A percentile compares a stretch with the other conserved stretches of the same genome.
These are phyloP conservation scores for Macrocentrus cingulum DNA, from an alignment of 1,140 invertebrate species.

Conservation along the genomic window DNA sequence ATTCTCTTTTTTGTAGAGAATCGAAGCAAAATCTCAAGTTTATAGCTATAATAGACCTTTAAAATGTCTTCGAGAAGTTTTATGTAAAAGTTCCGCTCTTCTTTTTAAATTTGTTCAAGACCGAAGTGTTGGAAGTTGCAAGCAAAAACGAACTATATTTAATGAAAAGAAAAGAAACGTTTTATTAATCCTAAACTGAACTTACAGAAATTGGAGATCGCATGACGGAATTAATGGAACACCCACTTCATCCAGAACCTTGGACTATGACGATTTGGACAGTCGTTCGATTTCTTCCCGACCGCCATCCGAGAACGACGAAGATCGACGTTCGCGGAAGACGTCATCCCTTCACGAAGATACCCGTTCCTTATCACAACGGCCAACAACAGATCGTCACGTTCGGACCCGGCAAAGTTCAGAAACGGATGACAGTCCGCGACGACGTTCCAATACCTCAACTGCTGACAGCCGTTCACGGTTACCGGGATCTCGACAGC, in stretches of 20 bases:
- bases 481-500: constrained; percentile 11
- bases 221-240: constrained; percentile 45
- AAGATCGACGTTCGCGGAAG: constrained; percentile 31
- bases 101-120: too few species aligned
- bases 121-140: too few species aligned
- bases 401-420: constrained; percentile 28
- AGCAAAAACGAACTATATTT: too few species aligned
- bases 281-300: constrained; percentile 18
- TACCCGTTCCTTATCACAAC: neutral
- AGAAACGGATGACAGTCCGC: constrained; percentile 24
- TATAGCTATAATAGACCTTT: too few species aligned
- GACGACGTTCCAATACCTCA: constrained; percentile 16
- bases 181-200: neutral
- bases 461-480: constrained; percentile 27
- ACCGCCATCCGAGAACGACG: constrained; percentile 30
- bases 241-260: constrained; percentile 34
- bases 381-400: constrained; percentile 1
- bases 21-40: too few species aligned
- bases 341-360: constrained; percentile 28
- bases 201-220: constrained; percentile 44
- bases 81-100: too few species aligned
- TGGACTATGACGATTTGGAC: constrained; percentile 35
- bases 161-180: too few species aligned
- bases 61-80: too few species aligned
- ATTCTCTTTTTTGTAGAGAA: too few species aligned